Evolutionary conservation across 2,113 vertebrate species (phyloP).

Genomic region (Lathamus discolor): DNA sequence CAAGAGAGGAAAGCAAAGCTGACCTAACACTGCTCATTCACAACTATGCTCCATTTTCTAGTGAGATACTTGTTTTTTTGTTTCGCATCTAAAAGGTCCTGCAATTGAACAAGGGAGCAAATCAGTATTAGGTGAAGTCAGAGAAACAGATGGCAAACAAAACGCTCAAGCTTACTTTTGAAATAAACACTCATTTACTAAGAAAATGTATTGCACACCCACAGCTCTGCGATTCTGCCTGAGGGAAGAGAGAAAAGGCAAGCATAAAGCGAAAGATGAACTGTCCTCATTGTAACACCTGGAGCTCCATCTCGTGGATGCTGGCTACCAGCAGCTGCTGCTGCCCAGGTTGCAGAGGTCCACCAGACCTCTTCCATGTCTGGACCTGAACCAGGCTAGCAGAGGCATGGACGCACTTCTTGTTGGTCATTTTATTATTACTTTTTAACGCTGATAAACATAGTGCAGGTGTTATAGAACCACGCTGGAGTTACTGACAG

Average conservation of each 20-base stretch:
- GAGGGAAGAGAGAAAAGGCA: accelerated
- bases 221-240: neutral
- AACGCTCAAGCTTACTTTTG: neutral
- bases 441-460: neutral
- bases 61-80: accelerated
- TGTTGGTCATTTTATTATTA: accelerated
- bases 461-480: no score
- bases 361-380: accelerated
- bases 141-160: neutral
- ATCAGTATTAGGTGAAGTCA: accelerated
- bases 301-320: neutral
- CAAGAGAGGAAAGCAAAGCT: neutral
- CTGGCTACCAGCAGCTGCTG: neutral
- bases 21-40: accelerated
- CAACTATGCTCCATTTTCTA: neutral
- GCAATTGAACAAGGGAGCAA: neutral
- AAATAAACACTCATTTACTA: neutral
- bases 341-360: neutral
- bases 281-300: accelerated
- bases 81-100: accelerated
- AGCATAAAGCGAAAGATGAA: accelerated
- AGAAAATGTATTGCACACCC: neutral
- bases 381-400: neutral
- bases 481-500: accelerated
- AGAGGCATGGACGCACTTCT: accelerated